These are phyloP conservation scores for Cassiopea andromeda DNA, from an alignment of 30 jellyfish, hydroid and myxozoan genomes.

Conservation along the genomic window DNA sequence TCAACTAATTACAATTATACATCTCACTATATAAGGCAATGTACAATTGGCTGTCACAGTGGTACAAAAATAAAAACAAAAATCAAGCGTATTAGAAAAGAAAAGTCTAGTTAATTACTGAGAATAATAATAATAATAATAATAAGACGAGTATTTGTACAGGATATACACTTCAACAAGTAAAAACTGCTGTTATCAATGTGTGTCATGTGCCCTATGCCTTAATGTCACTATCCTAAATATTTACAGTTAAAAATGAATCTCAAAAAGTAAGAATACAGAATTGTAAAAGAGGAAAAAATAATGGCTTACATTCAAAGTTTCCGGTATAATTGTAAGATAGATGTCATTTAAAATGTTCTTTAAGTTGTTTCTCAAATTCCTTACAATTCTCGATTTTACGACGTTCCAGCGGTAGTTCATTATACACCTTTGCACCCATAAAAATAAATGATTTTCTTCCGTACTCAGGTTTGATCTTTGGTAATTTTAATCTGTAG, in stretches of 20 bases:
- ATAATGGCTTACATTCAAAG: slow-evolving; percentile 13
- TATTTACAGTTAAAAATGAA: slow-evolving; percentile 18
- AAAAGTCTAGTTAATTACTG: too few species aligned
- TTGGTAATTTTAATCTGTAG: slow-evolving; percentile 35
- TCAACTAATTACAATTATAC: too few species aligned
- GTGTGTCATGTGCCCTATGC: slow-evolving; percentile 61
- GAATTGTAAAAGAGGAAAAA: background rate
- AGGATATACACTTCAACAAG: slow-evolving; percentile 47
- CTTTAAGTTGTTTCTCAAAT: slow-evolving; percentile 24
- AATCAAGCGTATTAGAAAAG: too few species aligned
- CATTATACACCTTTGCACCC: slow-evolving; percentile 65
- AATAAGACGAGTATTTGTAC: slow-evolving; percentile 42
- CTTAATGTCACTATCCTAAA: background rate
- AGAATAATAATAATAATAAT: background rate
- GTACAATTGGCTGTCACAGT: too few species aligned
- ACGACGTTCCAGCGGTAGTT: slow-evolving; percentile 69
- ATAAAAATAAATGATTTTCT: slow-evolving; percentile 50
- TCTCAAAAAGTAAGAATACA: background rate
- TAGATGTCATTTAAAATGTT: slow-evolving; percentile 20
- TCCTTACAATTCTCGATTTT: slow-evolving; percentile 24
- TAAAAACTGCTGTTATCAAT: slow-evolving; percentile 46
- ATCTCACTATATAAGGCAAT: too few species aligned
- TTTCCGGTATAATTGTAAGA: slow-evolving; percentile 13
- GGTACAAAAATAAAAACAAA: too few species aligned
- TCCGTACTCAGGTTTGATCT: slow-evolving; percentile 66